Evolutionary conservation across 2,797 vertebrate species (phyloP), one percentile per base, ranked within the genome.

Genomic region (Coendou prehensilis): DNA sequence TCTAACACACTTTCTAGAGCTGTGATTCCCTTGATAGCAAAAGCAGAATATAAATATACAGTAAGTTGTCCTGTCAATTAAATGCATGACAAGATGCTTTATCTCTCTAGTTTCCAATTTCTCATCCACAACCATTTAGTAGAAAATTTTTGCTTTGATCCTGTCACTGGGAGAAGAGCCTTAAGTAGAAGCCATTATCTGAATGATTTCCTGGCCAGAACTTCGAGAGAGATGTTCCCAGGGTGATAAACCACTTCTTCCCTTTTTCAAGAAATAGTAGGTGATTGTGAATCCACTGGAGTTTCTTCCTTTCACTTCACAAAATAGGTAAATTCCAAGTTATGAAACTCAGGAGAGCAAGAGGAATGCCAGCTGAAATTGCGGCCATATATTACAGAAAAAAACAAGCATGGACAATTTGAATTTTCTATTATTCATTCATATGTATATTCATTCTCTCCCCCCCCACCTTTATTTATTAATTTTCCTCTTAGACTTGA

Each of bases 401-500:
- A 64, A 71, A 64, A 69, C 45, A 69, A 85, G 45, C 2, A 33
- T 9, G 1, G 37, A 26, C 18, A 1, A 54, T 17, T 67, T 33
- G 14, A 76, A 52, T 63, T 79, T 92, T 11, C 41, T 45, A 9
- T 54, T 81, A 18, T 71, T 37, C 56, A 81, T 59, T 26, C 37
- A n/a, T n/a, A 26, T 45, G 22, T 37, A 41, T 86, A 67, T 47
- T 47, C 37, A 56, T 41, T 61, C 41, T 59, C 9, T 4, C 5
- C 28, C 18, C 3, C 11, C 47, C 20, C 13, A n/a, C 9, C 23
- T 23, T 47, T 47, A 26, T 54, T 91, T 76, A 84, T 63, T 79
- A 45, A 85, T 50, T 92, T 87, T 50, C 23, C 41, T 83, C 41
- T n/a, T 80, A 95, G 57, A 92, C 11, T 6, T 90, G n/a, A 87